Percentiles rank a stretch among this genome's conserved stretches.
Conservation (phyloP, 2,113 vertebrate genomes). For the Nesogale talazaci region DNA sequence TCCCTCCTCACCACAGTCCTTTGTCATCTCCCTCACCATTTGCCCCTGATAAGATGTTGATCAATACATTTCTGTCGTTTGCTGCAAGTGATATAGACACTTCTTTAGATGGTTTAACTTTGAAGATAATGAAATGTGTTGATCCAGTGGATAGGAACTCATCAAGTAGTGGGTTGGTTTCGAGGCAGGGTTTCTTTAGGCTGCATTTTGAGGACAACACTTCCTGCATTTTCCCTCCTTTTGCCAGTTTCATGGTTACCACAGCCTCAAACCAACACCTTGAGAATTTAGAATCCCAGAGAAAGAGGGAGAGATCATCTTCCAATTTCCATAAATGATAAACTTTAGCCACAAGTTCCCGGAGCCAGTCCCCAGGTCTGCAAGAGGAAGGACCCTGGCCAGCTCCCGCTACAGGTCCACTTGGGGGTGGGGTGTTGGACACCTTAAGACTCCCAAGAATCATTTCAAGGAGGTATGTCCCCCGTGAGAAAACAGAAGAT, state of each 20-base stretch:
- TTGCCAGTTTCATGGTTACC: not conserved
- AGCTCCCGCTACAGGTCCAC: accelerated
- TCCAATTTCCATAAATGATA: not conserved
- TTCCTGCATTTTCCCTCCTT: not conserved
- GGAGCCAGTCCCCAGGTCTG: not conserved
- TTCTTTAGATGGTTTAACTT: not conserved
- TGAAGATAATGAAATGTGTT: not conserved
- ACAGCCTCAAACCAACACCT: not conserved
- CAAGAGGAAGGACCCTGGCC: not conserved
- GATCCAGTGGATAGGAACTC: not conserved
- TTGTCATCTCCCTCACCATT: not conserved
- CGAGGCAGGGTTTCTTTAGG: not conserved
- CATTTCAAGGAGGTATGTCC: not conserved
- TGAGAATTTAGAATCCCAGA: not conserved
- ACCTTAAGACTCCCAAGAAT: not conserved
- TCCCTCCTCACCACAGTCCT: not conserved
- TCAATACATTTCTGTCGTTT: not conserved
- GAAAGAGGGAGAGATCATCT: not conserved
- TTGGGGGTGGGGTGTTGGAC: not conserved
- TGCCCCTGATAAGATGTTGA: not conserved
- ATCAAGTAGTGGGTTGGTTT: not conserved
- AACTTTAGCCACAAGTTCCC: not conserved
- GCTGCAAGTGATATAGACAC: not conserved
- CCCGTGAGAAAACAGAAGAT: not conserved
- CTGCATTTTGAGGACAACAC: not conserved